These are phyloP conservation scores for Epinotia nisella DNA, from an alignment of 2,888 invertebrate species.

Conservation along the genomic window DNA sequence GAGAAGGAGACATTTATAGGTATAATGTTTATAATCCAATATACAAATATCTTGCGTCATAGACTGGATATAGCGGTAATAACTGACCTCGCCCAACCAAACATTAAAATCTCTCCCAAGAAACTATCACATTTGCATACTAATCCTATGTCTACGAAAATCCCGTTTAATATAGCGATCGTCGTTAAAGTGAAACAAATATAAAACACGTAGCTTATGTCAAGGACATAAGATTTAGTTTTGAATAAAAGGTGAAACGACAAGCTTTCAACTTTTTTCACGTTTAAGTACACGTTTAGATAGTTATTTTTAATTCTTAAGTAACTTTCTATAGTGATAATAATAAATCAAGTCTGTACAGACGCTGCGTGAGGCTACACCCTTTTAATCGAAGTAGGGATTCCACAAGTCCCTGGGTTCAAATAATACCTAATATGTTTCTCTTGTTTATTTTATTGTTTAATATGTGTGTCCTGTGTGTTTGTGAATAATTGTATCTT, in stretches of 20 bases:
- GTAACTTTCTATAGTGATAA: constrained; percentile 13
- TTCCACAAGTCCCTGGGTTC: not conserved
- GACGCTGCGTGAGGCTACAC: not conserved
- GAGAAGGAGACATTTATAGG: no score
- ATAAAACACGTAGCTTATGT: not conserved
- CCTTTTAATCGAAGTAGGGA: not conserved
- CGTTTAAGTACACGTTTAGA: not conserved
- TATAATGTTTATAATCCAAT: no score
- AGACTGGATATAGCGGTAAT: not conserved
- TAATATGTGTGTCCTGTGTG: no score
- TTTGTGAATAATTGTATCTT: no score
- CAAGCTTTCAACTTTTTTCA: constrained; percentile 1
- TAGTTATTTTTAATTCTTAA: not conserved
- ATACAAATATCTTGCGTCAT: not conserved
- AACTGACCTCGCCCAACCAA: constrained; percentile 18
- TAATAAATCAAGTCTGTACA: constrained; percentile 18
- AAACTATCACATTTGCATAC: constrained; percentile 13
- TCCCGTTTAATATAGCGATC: not conserved
- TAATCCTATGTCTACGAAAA: constrained; percentile 5
- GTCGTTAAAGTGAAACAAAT: not conserved
- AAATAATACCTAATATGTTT: no score
- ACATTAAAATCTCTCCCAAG: constrained; percentile 7
- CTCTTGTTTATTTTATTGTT: not conserved
- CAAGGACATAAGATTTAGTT: not conserved
- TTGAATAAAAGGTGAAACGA: not conserved